Evolutionary conservation across 2,113 vertebrate species (phyloP), one percentile per base, ranked within the genome.

Genomic region (Dryoscopus gambensis): DNA sequence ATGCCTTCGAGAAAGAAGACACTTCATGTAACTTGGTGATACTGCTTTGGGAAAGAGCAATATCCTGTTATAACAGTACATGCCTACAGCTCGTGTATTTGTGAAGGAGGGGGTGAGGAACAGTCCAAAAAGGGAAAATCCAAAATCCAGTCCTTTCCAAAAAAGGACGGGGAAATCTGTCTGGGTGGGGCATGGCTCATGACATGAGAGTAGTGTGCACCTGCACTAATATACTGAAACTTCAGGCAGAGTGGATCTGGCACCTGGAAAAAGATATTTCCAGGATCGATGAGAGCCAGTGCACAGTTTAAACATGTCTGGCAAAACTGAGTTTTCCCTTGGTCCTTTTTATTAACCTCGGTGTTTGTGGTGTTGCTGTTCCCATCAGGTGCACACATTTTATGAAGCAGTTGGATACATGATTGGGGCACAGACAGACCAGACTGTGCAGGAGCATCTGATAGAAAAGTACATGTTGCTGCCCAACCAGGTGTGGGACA

Each of bases 401-500:
- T 99, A 99, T 15, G 99, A 99, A 97, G 99, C 99, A 11, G 99
- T 99, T 49, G 99, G 99, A 30, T 99, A 99, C 84, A 99, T 99
- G 99, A 99, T 99, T 20, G 99, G 99, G 20, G 99, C 99, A n/a
- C 99, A 99, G 93, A 99, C 99, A 11, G 99, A 99, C 97, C 99
- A 99, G 95, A 98, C 98, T 47, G 99, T 99, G 55, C 99, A 99
- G 96, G 99, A 99, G 88, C 99, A 99, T 96, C 98, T 99, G 81
- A 99, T 99, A 97, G 99, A 99, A 97, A 99, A 99, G 92, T 99
- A 99, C 63, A 99, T 99, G 99, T 95, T 99, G 78, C 98, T 99
- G n/a, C 99, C 99, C 53, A 99, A 99, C 97, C 99, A 99, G 94
- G 99, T 99, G 94, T 99, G 99, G 99, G 99, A 99, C 97, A 99